Percentiles rank a stretch among this genome's conserved stretches.
phyloP scores from a whole-genome alignment of 2,113 vertebrate species.

The Proteles cristata region DNA sequence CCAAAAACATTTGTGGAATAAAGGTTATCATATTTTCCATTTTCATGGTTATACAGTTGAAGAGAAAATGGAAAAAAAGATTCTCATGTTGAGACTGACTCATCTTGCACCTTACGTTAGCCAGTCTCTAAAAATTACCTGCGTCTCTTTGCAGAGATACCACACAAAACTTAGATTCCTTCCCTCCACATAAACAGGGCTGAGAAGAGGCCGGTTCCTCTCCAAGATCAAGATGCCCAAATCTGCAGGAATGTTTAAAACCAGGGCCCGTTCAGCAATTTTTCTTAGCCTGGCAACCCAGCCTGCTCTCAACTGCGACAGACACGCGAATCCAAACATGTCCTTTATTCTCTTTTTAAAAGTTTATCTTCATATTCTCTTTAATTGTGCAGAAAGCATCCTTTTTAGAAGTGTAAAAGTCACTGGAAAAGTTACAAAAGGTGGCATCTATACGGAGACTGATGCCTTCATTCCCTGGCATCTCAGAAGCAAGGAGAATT shows the following conservation, averaged over 20 bases:
- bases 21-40: not conserved
- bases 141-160: not conserved
- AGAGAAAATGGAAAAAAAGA: not conserved
- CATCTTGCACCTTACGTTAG: not conserved
- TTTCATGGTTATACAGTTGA: not conserved
- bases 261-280: not conserved
- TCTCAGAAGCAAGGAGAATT: not conserved
- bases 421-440: not conserved
- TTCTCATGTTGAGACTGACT: not conserved
- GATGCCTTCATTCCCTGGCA: not conserved
- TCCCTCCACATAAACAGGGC: not conserved
- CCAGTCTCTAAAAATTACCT: not conserved
- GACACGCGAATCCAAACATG: not conserved
- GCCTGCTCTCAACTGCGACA: not conserved
- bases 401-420: not conserved
- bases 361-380: not conserved
- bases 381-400: not conserved
- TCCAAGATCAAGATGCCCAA: not conserved
- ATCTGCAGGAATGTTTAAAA: not conserved
- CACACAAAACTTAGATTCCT: not conserved
- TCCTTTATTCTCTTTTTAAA: not conserved
- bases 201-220: not conserved
- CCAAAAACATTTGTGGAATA: not conserved
- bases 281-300: not conserved
- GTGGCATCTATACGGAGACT: rapidly evolving